Percentiles rank a stretch among this genome's conserved stretches.
Conservation (phyloP, 2,797 vertebrate genomes). For the Octomys mimax region DNA sequence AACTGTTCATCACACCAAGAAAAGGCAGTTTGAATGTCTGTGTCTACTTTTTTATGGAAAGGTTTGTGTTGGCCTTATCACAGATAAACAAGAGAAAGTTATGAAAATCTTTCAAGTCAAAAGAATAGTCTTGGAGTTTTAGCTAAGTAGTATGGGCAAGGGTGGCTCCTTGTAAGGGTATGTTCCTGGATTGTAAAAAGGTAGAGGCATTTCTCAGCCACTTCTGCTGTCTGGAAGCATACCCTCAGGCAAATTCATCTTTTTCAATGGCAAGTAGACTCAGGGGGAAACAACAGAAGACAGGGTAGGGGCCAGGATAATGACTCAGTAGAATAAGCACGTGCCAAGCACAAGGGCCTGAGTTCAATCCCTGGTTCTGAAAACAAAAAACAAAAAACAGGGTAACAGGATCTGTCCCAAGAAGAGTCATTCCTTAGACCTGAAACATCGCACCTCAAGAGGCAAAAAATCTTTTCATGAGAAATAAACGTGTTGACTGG, state of each 20-base stretch:
- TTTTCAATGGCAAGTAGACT: neutral
- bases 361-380: too few species aligned
- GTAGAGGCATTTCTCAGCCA: neutral
- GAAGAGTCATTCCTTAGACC: neutral
- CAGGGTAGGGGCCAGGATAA: neutral
- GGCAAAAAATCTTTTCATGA: neutral
- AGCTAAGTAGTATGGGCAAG: neutral
- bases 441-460: neutral
- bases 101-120: neutral
- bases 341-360: too few species aligned
- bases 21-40: constrained; percentile 53
- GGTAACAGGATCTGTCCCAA: neutral
- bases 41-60: constrained; percentile 10
- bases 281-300: neutral
- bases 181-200: neutral
- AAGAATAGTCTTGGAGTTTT: neutral
- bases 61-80: constrained; percentile 6
- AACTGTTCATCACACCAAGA: constrained; percentile 69
- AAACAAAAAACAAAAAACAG: neutral
- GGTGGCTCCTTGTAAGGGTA: neutral
- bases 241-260: neutral
- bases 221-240: neutral
- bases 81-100: constrained; percentile 53
- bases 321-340: too few species aligned
- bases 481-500: neutral